Base-by-base conservation (phyloP, 1,140 invertebrate species). In the Eumeta japonica region DNA sequence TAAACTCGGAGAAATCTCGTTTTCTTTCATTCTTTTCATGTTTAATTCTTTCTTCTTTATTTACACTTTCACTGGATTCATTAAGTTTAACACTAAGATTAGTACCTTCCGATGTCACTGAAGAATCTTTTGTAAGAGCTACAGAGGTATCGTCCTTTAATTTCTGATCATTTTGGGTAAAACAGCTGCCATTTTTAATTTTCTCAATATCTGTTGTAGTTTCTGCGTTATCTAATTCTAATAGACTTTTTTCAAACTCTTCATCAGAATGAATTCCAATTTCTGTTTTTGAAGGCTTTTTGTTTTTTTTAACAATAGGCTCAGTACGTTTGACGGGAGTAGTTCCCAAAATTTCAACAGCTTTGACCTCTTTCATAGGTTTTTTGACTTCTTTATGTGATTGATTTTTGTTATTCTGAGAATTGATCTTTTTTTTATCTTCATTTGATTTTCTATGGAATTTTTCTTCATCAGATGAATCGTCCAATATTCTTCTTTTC, bases 241-340 rank as follows among this genome's bases (percentile, higher is more conserved):
- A 50, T 10, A 88, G 56, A 15, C 82, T 84, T 48, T 79, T 76
- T 52, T 83, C 77, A 67, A 89, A 88, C 45, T 85, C 81, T 34
- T 82, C 77, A 76, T 88, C 84, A 39, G 79, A 75, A 53, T 86
- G 81, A 35, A 81, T 75, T 41, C 78, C 78, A 33, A 65, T 48
- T 65, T 80, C 77, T 20, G 75, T 68, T 37, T 70, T 60, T n/a
- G n/a, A n/a, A 11, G 41, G 41, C 18, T 64, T 68, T 38, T 63
- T 62, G 20, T 48, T 42, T 50, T 56, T 72, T 33, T 71, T 73
- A 3, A 65, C 55, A 44, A 70, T 28, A 34, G 62, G 51, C 43
- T 75, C 60, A 27, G 65, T 62, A 47, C 78, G 63, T 44, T 73
- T 67, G 3, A 76, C 58, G 3, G 60, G 64, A 4, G 9, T 52